A percentile compares a stretch with the other conserved stretches of the same genome.
phyloP scores from a whole-genome alignment of 2,888 invertebrate genomes.

The Bombyx huttoni region DNA sequence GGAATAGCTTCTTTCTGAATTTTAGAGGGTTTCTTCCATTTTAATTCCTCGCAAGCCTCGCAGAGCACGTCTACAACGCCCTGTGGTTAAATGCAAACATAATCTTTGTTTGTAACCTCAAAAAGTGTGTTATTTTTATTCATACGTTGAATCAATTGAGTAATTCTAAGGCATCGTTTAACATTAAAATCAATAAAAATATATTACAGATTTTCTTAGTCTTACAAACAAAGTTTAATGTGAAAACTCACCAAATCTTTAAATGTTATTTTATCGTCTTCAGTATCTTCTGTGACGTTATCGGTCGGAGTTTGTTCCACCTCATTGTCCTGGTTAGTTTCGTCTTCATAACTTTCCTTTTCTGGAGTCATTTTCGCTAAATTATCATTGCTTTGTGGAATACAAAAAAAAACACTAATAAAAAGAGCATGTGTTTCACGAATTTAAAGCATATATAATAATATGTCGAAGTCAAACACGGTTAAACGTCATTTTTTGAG shows the following conservation, averaged over 20 bases:
- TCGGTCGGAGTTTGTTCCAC: conserved; percentile 14
- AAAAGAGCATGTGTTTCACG: no score
- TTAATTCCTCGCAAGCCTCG: conserved; percentile 90
- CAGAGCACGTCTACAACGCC: conserved; percentile 92
- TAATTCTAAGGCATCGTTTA: background rate
- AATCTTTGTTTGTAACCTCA: conserved; percentile 21
- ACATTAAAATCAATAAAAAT: no score
- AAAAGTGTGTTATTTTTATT: conserved; percentile 2
- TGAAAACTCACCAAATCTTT: conserved; percentile 48
- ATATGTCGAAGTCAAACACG: no score
- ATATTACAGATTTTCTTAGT: no score
- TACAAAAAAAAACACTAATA: background rate
- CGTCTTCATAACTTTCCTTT: conserved; percentile 32
- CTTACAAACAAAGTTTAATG: no score
- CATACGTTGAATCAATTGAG: background rate
- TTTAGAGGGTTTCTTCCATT: conserved; percentile 95
- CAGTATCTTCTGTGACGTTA: conserved; percentile 18
- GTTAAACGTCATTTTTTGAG: no score
- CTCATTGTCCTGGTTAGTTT: conserved; percentile 17
- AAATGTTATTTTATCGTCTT: conserved; percentile 51
- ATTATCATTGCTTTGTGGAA: background rate
- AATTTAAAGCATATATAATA: no score
- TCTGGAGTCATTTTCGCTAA: conserved; percentile 38
- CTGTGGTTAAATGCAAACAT: conserved; percentile 47
- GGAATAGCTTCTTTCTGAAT: conserved; percentile 97